Conservation (phyloP, 2,113 vertebrate genomes). For the Oostethus manadensis region DNA sequence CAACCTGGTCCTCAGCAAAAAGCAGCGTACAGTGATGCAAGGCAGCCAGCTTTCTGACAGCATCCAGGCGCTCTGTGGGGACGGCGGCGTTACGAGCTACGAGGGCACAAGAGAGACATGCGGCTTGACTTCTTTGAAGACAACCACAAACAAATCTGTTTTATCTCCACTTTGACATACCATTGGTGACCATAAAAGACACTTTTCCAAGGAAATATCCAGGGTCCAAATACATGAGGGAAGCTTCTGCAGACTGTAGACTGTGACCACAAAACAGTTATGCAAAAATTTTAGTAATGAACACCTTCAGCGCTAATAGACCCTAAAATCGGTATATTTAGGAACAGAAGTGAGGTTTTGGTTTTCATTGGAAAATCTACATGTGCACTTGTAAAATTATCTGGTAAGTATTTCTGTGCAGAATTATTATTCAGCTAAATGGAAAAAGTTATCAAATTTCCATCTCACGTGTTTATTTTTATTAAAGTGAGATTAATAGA, state of each 20-base stretch:
- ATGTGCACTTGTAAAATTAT: too few relatives aligned
- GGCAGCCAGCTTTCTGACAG: slow-evolving; percentile 61
- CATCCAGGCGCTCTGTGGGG: slow-evolving; percentile 53
- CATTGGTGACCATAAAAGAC: slow-evolving; percentile 72
- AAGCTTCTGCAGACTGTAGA: slow-evolving; percentile 61
- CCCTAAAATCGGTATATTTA: too few relatives aligned
- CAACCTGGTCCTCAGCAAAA: slow-evolving; percentile 71
- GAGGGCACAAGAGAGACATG: slow-evolving; percentile 6
- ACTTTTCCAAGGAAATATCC: slow-evolving; percentile 74
- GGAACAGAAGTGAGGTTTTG: too few relatives aligned
- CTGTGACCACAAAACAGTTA: slow-evolving; percentile 28
- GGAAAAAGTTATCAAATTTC: too few relatives aligned
- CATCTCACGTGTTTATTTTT: too few relatives aligned
- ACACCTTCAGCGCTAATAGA: too few relatives aligned
- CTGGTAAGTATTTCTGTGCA: too few relatives aligned
- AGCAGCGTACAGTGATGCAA: slow-evolving; percentile 66
- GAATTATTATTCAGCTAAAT: too few relatives aligned
- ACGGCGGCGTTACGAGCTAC: slow-evolving; percentile 55
- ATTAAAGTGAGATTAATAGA: too few relatives aligned
- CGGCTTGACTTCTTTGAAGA: background rate
- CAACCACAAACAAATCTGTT: background rate
- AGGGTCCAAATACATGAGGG: slow-evolving; percentile 62
- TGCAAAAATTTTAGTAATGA: too few relatives aligned
- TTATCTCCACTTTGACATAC: slow-evolving; percentile 33
- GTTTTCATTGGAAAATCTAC: too few relatives aligned